Evolutionary conservation across 2,888 invertebrate species (phyloP).

Genomic region (Terebella lapidaria): DNA sequence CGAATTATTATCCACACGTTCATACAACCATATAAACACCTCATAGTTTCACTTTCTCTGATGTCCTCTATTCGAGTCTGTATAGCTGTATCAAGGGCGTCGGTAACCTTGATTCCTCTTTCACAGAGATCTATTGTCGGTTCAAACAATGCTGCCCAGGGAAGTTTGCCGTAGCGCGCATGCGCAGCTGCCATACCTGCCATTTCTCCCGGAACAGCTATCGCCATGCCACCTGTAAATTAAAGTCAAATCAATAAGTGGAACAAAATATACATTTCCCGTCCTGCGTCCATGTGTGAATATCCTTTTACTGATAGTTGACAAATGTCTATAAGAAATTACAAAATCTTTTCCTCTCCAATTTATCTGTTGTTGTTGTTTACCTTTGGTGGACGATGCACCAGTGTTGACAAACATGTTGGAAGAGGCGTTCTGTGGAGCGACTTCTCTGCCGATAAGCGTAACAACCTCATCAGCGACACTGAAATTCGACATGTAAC

Average conservation of each 20-base stretch:
- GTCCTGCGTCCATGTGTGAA: background rate
- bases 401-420: constrained; percentile 58
- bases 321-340: background rate
- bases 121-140: constrained; percentile 64
- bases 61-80: too few relatives aligned
- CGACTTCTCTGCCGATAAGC: constrained; percentile 71
- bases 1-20: too few relatives aligned
- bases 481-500: background rate
- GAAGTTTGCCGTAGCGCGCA: constrained; percentile 66
- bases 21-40: too few relatives aligned
- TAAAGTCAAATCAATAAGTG: too few relatives aligned
- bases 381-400: constrained; percentile 14
- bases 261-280: too few relatives aligned
- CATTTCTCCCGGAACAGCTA: constrained; percentile 92
- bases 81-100: too few relatives aligned
- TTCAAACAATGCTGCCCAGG: constrained; percentile 72
- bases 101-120: background rate
- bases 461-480: constrained; percentile 9
- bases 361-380: background rate
- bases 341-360: too few relatives aligned
- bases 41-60: too few relatives aligned
- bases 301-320: background rate
- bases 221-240: constrained; percentile 55
- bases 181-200: constrained; percentile 77
- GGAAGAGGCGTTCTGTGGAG: constrained; percentile 63